phyloP scores from a whole-genome alignment of 2,797 vertebrate genomes.

The Dryobates pubescens region DNA sequence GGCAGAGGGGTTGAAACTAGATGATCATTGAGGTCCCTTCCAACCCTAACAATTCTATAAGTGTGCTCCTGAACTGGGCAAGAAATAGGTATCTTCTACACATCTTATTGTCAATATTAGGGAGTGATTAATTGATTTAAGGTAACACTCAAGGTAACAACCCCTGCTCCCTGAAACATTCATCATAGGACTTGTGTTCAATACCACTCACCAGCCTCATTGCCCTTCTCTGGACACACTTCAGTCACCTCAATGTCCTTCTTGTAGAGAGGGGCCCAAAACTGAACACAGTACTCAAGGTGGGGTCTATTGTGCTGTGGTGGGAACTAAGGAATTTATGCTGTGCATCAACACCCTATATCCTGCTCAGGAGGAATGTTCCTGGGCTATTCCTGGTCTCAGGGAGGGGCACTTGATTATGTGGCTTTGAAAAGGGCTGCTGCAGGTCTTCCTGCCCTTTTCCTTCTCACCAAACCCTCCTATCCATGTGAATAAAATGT shows the following conservation, averaged over 20 bases:
- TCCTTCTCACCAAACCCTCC: background rate
- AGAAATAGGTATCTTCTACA: background rate
- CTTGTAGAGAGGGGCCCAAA: too few species aligned
- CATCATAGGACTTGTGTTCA: too few species aligned
- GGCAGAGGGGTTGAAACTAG: too few species aligned
- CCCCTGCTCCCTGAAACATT: too few species aligned
- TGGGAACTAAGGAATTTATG: background rate
- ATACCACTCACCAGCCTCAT: too few species aligned
- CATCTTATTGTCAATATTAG: background rate
- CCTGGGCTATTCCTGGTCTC: background rate
- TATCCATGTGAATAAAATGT: background rate
- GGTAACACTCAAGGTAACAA: too few species aligned
- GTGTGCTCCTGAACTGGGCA: background rate
- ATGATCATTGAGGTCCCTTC: too few species aligned
- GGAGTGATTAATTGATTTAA: background rate
- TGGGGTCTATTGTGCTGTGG: background rate
- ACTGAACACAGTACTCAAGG: background rate
- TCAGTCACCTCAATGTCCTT: too few species aligned
- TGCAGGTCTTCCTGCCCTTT: background rate
- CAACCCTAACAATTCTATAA: too few species aligned
- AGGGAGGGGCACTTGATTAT: rapidly evolving
- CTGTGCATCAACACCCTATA: background rate
- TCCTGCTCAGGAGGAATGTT: background rate
- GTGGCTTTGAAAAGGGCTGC: background rate
- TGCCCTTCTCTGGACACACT: too few species aligned